Conservation (phyloP, 2,797 vertebrate genomes). For the Hirundo rustica region DNA sequence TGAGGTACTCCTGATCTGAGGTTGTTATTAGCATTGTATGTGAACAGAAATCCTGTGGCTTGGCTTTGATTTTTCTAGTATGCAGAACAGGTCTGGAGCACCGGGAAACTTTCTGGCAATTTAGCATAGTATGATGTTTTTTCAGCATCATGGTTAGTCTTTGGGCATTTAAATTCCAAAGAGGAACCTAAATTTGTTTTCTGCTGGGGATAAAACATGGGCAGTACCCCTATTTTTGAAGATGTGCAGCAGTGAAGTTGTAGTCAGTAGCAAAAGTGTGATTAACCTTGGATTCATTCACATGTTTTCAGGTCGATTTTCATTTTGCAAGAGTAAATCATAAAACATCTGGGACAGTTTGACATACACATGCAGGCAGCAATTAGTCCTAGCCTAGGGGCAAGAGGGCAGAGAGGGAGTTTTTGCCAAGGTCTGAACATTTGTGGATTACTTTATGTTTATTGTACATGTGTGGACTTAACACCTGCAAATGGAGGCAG, state of each 20-base stretch:
- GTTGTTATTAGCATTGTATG: background rate
- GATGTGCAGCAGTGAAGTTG: background rate
- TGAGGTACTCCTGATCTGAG: background rate
- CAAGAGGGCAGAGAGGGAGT: background rate
- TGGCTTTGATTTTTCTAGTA: background rate
- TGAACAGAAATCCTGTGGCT: background rate
- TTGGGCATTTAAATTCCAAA: background rate
- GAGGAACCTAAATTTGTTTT: background rate
- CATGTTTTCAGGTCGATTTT: background rate
- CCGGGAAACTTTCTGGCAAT: background rate
- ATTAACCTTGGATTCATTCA: conserved; percentile 29
- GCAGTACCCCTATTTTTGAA: background rate
- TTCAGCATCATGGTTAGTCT: background rate
- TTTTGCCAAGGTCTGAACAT: background rate
- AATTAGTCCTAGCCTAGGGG: conserved; percentile 13
- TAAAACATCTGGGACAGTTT: conserved; percentile 10
- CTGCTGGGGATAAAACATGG: background rate
- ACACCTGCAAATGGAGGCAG: background rate
- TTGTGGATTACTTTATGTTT: background rate
- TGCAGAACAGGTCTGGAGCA: background rate
- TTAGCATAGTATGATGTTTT: background rate
- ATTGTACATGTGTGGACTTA: background rate
- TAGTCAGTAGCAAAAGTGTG: background rate
- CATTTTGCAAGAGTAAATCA: conserved; percentile 12
- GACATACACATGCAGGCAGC: background rate